phyloP scores from a whole-genome alignment of 2,888 invertebrate genomes.

The Acanthococcus lagerstroemiae region DNA sequence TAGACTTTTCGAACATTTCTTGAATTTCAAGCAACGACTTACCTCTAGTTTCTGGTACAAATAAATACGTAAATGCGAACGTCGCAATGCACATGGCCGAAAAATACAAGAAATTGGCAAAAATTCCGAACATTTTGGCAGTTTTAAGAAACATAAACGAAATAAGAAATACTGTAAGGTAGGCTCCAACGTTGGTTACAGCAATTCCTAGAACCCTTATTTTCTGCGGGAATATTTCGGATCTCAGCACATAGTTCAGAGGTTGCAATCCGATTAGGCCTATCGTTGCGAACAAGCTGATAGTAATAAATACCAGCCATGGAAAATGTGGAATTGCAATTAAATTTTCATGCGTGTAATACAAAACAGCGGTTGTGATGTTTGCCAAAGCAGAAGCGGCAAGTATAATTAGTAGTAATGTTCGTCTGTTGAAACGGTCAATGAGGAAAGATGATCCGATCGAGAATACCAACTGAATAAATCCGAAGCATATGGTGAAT shows the following conservation, averaged over 20 bases:
- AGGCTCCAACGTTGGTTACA: not conserved
- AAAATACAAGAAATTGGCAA: conserved; percentile 9
- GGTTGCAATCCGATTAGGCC: too few relatives aligned
- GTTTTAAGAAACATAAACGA: conserved; percentile 8
- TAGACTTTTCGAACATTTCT: too few relatives aligned
- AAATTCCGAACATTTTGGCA: not conserved
- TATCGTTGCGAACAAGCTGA: not conserved
- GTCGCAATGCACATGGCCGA: not conserved
- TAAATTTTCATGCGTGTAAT: not conserved
- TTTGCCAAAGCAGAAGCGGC: not conserved
- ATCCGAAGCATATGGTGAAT: not conserved
- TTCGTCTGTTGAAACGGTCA: not conserved
- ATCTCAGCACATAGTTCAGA: not conserved
- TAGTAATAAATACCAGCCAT: conserved; percentile 10
- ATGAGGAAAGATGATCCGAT: not conserved
- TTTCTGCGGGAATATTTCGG: conserved; percentile 9
- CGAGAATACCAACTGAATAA: not conserved
- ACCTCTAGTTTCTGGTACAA: conserved; percentile 5
- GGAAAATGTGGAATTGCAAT: not conserved
- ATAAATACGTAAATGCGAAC: not conserved
- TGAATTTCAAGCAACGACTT: conserved; percentile 14
- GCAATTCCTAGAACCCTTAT: not conserved
- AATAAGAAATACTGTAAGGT: not conserved
- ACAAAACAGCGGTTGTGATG: too few relatives aligned
- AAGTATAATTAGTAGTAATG: conserved; percentile 25